Evolutionary conservation across 1,140 invertebrate genomes (phyloP).

Genomic region (Atta texana): DNA sequence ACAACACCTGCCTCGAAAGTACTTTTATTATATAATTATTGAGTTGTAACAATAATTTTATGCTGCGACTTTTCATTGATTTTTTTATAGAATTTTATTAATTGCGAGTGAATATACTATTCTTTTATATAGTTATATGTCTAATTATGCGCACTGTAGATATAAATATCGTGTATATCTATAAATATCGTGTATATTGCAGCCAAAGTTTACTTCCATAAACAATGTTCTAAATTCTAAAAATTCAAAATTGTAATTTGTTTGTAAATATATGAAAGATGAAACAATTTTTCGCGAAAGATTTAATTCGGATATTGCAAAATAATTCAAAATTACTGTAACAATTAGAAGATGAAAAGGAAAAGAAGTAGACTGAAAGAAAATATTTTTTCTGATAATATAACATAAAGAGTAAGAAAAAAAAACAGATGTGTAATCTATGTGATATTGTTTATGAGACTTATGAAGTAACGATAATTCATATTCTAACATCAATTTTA

Average conservation of each 20-base stretch:
- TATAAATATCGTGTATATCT: neutral
- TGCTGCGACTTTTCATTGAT: neutral
- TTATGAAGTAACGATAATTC: neutral
- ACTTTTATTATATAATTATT: neutral
- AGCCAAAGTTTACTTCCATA: neutral
- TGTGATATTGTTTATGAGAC: neutral
- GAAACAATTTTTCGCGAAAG: too few species aligned
- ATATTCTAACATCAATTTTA: neutral
- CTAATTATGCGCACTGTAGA: neutral
- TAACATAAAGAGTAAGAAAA: neutral
- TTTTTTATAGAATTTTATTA: neutral
- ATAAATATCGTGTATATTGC: neutral
- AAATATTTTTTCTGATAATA: neutral
- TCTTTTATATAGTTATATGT: neutral
- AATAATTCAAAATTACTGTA: neutral
- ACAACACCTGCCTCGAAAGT: neutral
- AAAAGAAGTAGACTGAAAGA: neutral
- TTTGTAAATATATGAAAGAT: neutral
- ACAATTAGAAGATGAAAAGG: neutral
- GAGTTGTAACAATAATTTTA: neutral
- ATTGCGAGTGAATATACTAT: neutral
- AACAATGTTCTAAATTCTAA: neutral
- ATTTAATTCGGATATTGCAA: neutral
- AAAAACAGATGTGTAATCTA: neutral
- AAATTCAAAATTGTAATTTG: neutral